Evolutionary conservation across 2,113 vertebrate genomes (phyloP).

Genomic region (Phalacrocorax aristotelis): DNA sequence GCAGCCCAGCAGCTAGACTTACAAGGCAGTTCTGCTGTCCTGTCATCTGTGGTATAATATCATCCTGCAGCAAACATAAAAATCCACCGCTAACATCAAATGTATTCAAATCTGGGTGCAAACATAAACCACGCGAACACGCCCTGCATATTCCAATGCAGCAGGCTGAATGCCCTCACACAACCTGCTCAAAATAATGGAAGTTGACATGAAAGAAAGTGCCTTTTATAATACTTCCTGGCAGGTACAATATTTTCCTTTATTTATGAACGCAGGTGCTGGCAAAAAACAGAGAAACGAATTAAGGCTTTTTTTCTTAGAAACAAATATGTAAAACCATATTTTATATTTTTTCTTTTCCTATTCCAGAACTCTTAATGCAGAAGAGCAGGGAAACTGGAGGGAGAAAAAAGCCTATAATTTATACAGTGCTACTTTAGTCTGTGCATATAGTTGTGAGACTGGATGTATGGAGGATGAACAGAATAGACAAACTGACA

Average conservation of each 20-base stretch:
- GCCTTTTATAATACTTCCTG: constrained; percentile 50
- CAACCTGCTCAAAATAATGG: constrained; percentile 56
- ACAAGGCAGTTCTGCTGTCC: not conserved
- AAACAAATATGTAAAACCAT: not conserved
- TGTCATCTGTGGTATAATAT: constrained; percentile 11
- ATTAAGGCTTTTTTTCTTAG: not conserved
- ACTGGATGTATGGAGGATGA: not conserved
- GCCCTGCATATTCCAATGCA: not conserved
- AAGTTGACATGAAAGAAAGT: constrained; percentile 61
- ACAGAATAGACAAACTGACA: not conserved
- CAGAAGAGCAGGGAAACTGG: not conserved
- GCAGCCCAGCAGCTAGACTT: not conserved
- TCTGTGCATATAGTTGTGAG: not conserved
- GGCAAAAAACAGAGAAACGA: not conserved
- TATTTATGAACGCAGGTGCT: constrained; percentile 43
- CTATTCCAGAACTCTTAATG: not conserved
- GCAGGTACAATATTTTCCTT: constrained; percentile 54
- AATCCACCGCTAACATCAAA: not conserved
- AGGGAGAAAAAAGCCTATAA: not conserved
- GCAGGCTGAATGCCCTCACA: constrained; percentile 29
- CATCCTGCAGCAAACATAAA: constrained; percentile 41
- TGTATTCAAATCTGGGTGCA: constrained; percentile 18
- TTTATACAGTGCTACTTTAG: not conserved
- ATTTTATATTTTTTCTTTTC: not conserved
- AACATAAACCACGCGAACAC: not conserved